phyloP scores from a whole-genome alignment of 2,888 invertebrate species.

The Yponomeuta cagnagella region DNA sequence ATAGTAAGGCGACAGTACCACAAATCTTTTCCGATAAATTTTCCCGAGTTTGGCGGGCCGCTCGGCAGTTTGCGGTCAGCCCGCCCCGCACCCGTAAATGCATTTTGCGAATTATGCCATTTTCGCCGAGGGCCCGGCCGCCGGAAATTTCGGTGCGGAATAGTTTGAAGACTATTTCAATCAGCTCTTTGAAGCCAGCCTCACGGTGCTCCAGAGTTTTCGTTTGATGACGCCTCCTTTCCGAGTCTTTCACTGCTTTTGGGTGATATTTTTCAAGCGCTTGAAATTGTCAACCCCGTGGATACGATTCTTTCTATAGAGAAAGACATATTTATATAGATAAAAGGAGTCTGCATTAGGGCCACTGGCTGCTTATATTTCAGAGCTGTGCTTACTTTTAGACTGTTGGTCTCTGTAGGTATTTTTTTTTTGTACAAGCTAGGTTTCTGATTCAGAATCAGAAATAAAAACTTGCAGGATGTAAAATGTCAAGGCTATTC shows the following conservation, averaged over 20 bases:
- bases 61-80: slow-evolving; percentile 19
- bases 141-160: slow-evolving; percentile 41
- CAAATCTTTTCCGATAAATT: slow-evolving; percentile 69
- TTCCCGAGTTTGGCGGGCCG: slow-evolving; percentile 28
- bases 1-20: slow-evolving; percentile 37
- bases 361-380: too few relatives aligned
- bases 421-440: too few relatives aligned
- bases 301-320: too few relatives aligned
- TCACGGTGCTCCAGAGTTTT: not conserved
- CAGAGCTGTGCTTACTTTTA: too few relatives aligned
- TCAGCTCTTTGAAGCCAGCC: slow-evolving; percentile 7
- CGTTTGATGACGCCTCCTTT: not conserved
- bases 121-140: slow-evolving; percentile 15
- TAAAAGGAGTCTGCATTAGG: too few relatives aligned
- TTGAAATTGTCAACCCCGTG: too few relatives aligned
- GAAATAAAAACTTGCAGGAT: too few relatives aligned
- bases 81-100: slow-evolving; percentile 40
- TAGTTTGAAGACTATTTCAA: slow-evolving; percentile 36
- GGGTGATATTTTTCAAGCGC: too few relatives aligned
- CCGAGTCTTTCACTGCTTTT: not conserved
- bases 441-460: too few relatives aligned
- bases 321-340: too few relatives aligned
- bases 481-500: too few relatives aligned
- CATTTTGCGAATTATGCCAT: slow-evolving; percentile 57
- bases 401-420: too few relatives aligned